Evolutionary conservation across 2,797 vertebrate species (phyloP).

Genomic region (Malacoraja senta): DNA sequence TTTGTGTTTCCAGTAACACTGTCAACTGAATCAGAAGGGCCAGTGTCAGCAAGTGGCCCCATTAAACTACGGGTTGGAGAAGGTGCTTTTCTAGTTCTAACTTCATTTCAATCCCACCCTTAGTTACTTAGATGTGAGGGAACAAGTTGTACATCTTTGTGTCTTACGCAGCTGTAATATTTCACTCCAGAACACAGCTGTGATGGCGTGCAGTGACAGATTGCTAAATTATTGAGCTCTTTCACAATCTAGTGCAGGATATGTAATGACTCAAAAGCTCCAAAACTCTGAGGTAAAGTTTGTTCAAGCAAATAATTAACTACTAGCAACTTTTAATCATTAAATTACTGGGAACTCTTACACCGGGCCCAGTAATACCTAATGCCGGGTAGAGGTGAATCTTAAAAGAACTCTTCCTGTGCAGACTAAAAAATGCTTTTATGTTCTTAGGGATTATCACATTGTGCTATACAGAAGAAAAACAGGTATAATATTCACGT

Average conservation of each 20-base stretch:
- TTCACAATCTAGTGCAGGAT: not conserved
- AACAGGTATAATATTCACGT: not conserved
- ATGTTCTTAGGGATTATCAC: not conserved
- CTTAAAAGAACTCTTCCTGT: not conserved
- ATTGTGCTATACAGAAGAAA: no score
- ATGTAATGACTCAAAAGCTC: not conserved
- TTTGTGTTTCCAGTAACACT: not conserved
- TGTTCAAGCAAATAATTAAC: constrained; percentile 23
- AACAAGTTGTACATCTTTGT: not conserved
- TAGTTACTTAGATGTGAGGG: not conserved
- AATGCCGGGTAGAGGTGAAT: not conserved
- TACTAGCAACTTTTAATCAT: constrained; percentile 6
- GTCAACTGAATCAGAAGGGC: not conserved
- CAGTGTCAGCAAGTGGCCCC: not conserved
- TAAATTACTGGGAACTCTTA: not conserved
- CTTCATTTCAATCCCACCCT: not conserved
- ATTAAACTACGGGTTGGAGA: not conserved
- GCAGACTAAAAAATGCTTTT: not conserved
- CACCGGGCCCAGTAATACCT: not conserved
- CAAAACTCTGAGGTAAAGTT: not conserved
- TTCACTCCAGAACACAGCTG: not conserved
- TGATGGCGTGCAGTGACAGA: not conserved
- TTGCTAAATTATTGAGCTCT: not conserved
- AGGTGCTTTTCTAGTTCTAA: not conserved
- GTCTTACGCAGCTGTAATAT: not conserved